Conservation (phyloP, 2,113 vertebrate species). For the Aepyceros melampus region DNA sequence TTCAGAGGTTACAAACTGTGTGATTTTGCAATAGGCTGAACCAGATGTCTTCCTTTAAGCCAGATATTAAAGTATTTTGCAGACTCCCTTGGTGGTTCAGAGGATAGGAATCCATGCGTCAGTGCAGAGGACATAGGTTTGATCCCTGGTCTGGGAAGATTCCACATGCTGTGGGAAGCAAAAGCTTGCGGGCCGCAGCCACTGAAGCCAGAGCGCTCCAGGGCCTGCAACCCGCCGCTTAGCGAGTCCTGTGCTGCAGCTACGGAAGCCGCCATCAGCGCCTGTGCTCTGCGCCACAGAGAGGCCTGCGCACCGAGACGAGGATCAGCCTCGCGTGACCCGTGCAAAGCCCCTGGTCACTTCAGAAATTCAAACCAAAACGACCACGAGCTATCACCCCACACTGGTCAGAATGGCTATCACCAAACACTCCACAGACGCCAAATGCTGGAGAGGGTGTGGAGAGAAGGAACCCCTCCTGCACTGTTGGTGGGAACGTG, state of each 20-base stretch:
- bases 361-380: neutral
- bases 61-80: neutral
- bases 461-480: neutral
- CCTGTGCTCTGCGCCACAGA: accelerated
- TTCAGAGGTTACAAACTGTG: neutral
- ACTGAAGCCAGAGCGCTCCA: neutral
- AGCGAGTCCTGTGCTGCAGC: accelerated
- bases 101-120: neutral
- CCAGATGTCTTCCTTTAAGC: neutral
- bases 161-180: neutral
- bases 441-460: neutral
- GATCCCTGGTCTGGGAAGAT: neutral
- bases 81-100: neutral
- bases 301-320: accelerated
- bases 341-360: accelerated
- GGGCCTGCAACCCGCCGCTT: accelerated
- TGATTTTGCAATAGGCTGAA: neutral
- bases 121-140: neutral
- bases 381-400: neutral
- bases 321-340: neutral
- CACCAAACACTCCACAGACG: neutral
- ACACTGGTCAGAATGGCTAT: neutral
- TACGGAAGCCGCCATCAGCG: neutral
- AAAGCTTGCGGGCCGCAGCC: neutral
- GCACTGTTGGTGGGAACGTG: neutral